Evolutionary conservation across 1,140 invertebrate genomes (phyloP), one percentile per base, ranked within the genome.

Genomic region (Nasonia giraulti): DNA sequence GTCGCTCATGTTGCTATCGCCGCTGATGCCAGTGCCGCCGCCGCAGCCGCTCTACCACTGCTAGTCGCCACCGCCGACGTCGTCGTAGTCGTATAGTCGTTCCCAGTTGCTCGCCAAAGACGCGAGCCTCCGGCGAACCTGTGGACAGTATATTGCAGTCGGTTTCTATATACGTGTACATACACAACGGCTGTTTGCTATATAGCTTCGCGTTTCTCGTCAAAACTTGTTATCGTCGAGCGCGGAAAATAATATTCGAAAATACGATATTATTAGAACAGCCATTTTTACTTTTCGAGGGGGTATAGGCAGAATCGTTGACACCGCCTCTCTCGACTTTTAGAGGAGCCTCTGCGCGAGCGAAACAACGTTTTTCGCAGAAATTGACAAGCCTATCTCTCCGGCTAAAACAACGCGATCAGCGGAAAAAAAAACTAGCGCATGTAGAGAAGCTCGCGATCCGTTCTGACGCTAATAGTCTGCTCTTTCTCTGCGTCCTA

Each of bases 1-100:
- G 79, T 62, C 17, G 75, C 71, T 88, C 86, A 90, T 90, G 33
- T 87, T 40, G 40, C 33, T 7, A 2, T n/a, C 23, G 79, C 33
- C 66, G 11, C 31, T 23, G 62, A 55, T 20, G 74, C 69, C 69
- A 33, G 12, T 23, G 31, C 27, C 33, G 47, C 44, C 27, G 71
- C 14, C 44, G 27, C 31, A 23, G 50, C 31, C 23, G 62, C 40
- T n/a, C 27, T n/a, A 33, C 76, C 14, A 55, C 47, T 27, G 50
- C 66, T n/a, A n/a, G 20, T 62, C 2, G 55, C n/a, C 5, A 17
- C 6, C 4, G 55, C n/a, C 20, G 55, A 6, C 20, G 17, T 62
- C 55, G 55, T n/a, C 55, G 14, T n/a, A 2, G 17, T 62, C 55
- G 55, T 62, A 27, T 27, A 62, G 20, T 7, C 6, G 17, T 20